Base-by-base conservation (phyloP, 2,113 vertebrate genomes). In the Cinclus cinclus region DNA sequence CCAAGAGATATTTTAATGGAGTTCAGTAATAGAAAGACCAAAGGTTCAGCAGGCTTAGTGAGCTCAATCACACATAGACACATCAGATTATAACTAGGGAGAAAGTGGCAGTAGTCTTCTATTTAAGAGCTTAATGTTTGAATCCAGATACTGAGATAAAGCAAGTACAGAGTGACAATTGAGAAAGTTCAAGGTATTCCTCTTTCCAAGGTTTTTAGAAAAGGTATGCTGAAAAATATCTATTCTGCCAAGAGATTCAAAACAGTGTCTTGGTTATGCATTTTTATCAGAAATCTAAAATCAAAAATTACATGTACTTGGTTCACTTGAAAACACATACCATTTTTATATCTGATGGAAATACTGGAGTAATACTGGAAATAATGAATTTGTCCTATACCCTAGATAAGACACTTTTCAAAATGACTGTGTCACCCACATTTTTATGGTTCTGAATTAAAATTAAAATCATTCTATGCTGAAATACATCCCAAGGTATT, bases 401-500 rank as follows among this genome's bases (percentile, higher is more conserved):
- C 7, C 6, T 76, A 33, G n/a, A 55, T 58, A 9, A 84, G 39
- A 63, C 19, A 20, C 33, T 78, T 30, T 67, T 81, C 27, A 87
- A 92, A 95, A 74, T 59, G 15, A 80, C 46, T 70, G 25, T 77
- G 39, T 89, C 69, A 70, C 53, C 47, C 65, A 59, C 44, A 83
- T 77, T 80, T 92, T 92, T 81, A 60, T 81, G 33, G 11, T 81
- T 89, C 47, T 88, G 47, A 86, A 71, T 60, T 68, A 81, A 91
- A 95, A 91, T 86, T 69, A 79, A 73, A 80, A 81, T 89, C n/a
- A 52, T 47, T 7, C 56, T 52, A 42, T 42, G 65, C 92, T 71
- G 88, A 95, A 46, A 79, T 87, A 67, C 6, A 41, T 94, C 93
- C 83, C 92, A 70, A 80, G 77, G 41, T 84, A 93, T 83, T 96